Evolutionary conservation across 1,140 invertebrate species (phyloP), one percentile per base, ranked within the genome.

Genomic region (Drosophila carrolli): DNA sequence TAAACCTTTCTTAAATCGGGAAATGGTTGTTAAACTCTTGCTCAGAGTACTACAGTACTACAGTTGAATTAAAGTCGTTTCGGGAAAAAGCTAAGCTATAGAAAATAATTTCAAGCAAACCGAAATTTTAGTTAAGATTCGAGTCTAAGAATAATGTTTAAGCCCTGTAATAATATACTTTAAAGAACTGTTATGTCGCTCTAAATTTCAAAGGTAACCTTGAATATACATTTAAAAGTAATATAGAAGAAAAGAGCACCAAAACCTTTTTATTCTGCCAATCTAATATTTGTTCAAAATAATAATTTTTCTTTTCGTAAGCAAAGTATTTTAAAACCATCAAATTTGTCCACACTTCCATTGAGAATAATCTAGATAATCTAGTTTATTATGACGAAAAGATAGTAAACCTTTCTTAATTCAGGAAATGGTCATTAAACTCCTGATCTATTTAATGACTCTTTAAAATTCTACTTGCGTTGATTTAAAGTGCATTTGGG

Each of bases 401-500:
- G 8, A 23, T 29, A 29, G 29, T 46, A 10, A 50, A 50, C 13
- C 3, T 9, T 5, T 32, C 7, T 38, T 13, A 7, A n/a, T 44
- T 14, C 29, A 7, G 5, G 23, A 56, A 41, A 32, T 16, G 23
- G 1, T 14, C 13, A 19, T 16, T 48, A 9, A 53, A 4, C 5
- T 9, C 3, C n/a, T 8, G 13, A n/a, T 5, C 4, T 16, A 35
- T 35, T 51, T 35, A 35, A 51, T 35, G 29, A 8, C 27, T 14
- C 4, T 9, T 6, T 10, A 23, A 29, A n/a, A 5, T 23, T n/a
- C 9, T 8, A 7, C 19, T 48, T 29, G 23, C 46, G 10, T 48
- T 48, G 46, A 48, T 43, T 55, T 63, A 55, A 55, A 75, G 23
- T 66, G 37, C 47, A 75, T 59, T 54, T 53, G 2, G 14, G 16